A percentile compares a stretch with the other conserved stretches of the same genome.
Conservation (phyloP, 2,113 vertebrate species). For the Collichthys lucidus region DNA sequence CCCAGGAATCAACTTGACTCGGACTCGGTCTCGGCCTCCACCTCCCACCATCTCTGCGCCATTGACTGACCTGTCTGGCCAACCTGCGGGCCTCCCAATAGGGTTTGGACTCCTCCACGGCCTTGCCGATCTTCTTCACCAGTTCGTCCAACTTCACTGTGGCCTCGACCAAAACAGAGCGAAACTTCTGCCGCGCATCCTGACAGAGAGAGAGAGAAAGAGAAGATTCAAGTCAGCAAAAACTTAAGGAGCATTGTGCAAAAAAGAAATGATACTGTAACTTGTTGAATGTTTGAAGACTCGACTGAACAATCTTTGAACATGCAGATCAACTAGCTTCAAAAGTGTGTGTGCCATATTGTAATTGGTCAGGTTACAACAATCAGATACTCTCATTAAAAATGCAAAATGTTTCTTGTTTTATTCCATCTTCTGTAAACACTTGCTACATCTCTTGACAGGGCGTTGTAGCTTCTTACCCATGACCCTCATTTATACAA, state of each 20-base stretch:
- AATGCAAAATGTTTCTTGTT: not conserved
- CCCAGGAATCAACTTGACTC: not conserved
- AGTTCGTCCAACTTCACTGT: conserved; percentile 94
- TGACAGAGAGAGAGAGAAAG: conserved; percentile 55
- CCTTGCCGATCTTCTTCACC: conserved; percentile 95
- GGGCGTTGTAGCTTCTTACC: not conserved
- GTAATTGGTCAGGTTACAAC: not conserved
- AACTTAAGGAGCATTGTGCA: fast-evolving
- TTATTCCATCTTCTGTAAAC: not conserved
- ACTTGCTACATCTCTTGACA: not conserved
- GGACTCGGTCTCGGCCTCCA: not conserved
- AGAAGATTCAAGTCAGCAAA: not conserved
- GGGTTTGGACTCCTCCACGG: conserved; percentile 97
- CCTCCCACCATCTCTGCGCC: not conserved
- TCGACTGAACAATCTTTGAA: not conserved
- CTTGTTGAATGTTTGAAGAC: not conserved
- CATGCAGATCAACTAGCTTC: not conserved
- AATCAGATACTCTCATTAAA: not conserved
- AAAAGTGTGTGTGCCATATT: too few species aligned
- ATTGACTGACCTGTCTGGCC: conserved; percentile 90
- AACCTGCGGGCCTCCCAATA: conserved; percentile 96
- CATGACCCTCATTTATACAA: not conserved
- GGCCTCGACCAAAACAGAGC: conserved; percentile 92
- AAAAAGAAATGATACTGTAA: not conserved
- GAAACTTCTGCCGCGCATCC: conserved; percentile 96